Percentiles rank a stretch among this genome's conserved stretches.
Evolutionary conservation across 2,888 invertebrate species (phyloP).

Genomic region (Tyria jacobaeae): DNA sequence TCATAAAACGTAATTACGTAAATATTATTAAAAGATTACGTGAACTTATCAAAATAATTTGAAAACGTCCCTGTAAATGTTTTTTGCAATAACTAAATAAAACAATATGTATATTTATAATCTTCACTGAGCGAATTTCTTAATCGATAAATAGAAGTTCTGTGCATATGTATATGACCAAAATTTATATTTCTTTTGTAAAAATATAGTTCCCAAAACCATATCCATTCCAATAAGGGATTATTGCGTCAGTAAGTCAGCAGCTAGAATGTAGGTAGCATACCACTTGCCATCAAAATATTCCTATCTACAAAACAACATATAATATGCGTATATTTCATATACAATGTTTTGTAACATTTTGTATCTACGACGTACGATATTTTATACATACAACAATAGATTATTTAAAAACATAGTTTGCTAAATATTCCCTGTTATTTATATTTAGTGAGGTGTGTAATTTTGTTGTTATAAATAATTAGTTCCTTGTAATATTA

Average conservation of each 20-base stretch:
- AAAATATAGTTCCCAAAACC: conserved; percentile 18
- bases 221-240: conserved; percentile 34
- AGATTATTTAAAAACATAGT: conserved; percentile 48
- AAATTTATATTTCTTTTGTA: background rate
- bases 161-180: background rate
- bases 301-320: conserved; percentile 48
- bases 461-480: conserved; percentile 57
- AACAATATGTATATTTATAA: background rate
- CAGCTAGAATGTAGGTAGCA: conserved; percentile 13
- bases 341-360: conserved; percentile 62
- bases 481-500: conserved; percentile 66
- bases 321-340: conserved; percentile 34
- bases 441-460: conserved; percentile 56
- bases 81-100: background rate
- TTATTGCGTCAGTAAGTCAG: conserved; percentile 21
- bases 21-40: background rate
- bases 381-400: conserved; percentile 61
- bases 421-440: conserved; percentile 49
- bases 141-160: background rate
- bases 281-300: conserved; percentile 51
- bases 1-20: too few relatives aligned
- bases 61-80: background rate
- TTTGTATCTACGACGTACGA: conserved; percentile 68
- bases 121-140: background rate
- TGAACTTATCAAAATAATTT: background rate